phyloP scores from a whole-genome alignment of 2,888 invertebrate species.

The Dione vanillae region DNA sequence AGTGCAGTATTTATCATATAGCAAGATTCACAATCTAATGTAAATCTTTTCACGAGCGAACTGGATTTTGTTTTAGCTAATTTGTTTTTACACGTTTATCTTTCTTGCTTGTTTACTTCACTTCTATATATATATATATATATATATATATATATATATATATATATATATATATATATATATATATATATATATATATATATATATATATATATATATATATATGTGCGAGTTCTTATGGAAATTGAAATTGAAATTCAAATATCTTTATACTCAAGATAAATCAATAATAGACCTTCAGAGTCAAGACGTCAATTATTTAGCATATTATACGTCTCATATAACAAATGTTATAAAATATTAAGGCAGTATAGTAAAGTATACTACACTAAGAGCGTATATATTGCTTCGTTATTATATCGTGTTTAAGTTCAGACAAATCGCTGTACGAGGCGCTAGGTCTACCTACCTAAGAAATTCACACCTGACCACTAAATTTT shows the following conservation, averaged over 20 bases:
- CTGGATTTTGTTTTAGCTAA: slow-evolving; percentile 19
- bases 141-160: neutral
- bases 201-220: neutral
- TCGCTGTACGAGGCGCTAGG: too few relatives aligned
- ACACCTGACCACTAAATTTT: too few relatives aligned
- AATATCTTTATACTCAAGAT: too few relatives aligned
- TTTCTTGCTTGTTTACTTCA: slow-evolving; percentile 7
- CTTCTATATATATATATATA: neutral
- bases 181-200: neutral
- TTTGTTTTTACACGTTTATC: slow-evolving; percentile 6
- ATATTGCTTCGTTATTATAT: too few relatives aligned
- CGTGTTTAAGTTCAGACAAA: too few relatives aligned
- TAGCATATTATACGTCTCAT: too few relatives aligned
- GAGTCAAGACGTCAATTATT: too few relatives aligned
- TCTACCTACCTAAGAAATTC: too few relatives aligned
- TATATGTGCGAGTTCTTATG: neutral
- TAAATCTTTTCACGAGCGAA: slow-evolving; percentile 18
- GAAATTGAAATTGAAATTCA: neutral
- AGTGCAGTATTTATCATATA: slow-evolving; percentile 21
- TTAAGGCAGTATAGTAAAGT: too few relatives aligned
- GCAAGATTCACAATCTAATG: neutral
- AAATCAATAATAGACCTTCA: too few relatives aligned
- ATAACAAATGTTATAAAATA: too few relatives aligned
- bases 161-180: neutral
- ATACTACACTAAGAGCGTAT: too few relatives aligned